phyloP scores from a whole-genome alignment of 2,797 vertebrate genomes.

The Falco rusticolus region DNA sequence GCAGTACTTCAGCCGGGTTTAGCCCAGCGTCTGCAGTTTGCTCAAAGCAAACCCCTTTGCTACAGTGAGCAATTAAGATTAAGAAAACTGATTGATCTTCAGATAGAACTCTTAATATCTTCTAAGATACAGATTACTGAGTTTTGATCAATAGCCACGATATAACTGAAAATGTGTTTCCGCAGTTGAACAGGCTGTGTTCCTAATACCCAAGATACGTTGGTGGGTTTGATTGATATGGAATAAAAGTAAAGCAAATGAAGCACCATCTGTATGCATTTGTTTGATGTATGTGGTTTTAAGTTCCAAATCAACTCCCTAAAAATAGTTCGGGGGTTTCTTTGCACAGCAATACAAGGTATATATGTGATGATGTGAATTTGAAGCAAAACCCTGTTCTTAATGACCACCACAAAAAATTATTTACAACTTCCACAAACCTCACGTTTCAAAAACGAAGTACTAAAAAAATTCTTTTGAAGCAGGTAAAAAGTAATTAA shows the following conservation, averaged over 20 bases:
- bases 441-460: not conserved
- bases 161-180: not conserved
- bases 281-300: not conserved
- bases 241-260: not conserved
- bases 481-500: not conserved
- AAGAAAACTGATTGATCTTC: not conserved
- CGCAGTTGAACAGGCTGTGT: not conserved
- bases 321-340: not conserved
- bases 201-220: not conserved
- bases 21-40: not conserved
- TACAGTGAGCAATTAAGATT: not conserved
- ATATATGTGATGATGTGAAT: not conserved
- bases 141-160: constrained; percentile 15
- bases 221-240: constrained; percentile 30
- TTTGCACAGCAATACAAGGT: not conserved
- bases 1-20: accelerated
- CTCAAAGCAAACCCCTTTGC: not conserved
- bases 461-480: not conserved
- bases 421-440: not conserved
- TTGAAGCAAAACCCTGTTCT: not conserved
- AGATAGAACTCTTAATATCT: not conserved
- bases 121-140: not conserved
- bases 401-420: not conserved
- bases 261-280: not conserved
- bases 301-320: not conserved